Base-by-base conservation (phyloP, 1,140 invertebrate species). In the Ruditapes philippinarum region DNA sequence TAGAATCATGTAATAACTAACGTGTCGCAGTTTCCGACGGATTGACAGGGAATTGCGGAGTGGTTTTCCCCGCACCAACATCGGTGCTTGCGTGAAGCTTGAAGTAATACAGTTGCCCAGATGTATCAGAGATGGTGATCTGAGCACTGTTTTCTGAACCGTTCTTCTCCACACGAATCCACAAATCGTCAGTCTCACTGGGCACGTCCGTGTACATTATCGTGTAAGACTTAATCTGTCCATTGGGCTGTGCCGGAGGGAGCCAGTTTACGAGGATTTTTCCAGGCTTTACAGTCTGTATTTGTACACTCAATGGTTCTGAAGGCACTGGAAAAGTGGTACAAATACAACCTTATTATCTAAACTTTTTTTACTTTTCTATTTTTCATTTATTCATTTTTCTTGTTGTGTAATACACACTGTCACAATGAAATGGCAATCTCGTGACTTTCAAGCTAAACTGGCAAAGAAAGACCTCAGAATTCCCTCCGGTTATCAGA, bases 321-420 rank as follows among this genome's bases (percentile, higher is more conserved):
- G 86, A 80, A 4, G 86, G 86, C 1, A 80, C 86, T 88, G 78
- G 3, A 73, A 54, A 0, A 76, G 9, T n/a, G n/a, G n/a, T n/a
- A n/a, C n/a, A n/a, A 49, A 49, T 31, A 31, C 33, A 22, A 31
- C 11, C 33, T 65, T 45, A 45, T 17, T n/a, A 57, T 57, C n/a
- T 57, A 11, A 49, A 7, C 7, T 17, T 49, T 49, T 17, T 49
- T 49, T 49, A 49, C 45, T 17, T 11, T 49, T 49, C 17, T 49
- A 49, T 17, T 49, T 17, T 17, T 49, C 17, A 49, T 49, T 11
- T 49, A 7, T 49, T 11, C 45, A 49, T 49, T 49, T 49, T 49
- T 11, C 45, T 49, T 17, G 7, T 49, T 49, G 7, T 49, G n/a
- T n/a, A n/a, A n/a, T n/a, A n/a, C n/a, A n/a, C n/a, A n/a, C n/a